Percentiles rank a stretch among this genome's conserved stretches.
Conservation (phyloP, 2,888 invertebrate species). For the Linnaemya tessellans region DNA sequence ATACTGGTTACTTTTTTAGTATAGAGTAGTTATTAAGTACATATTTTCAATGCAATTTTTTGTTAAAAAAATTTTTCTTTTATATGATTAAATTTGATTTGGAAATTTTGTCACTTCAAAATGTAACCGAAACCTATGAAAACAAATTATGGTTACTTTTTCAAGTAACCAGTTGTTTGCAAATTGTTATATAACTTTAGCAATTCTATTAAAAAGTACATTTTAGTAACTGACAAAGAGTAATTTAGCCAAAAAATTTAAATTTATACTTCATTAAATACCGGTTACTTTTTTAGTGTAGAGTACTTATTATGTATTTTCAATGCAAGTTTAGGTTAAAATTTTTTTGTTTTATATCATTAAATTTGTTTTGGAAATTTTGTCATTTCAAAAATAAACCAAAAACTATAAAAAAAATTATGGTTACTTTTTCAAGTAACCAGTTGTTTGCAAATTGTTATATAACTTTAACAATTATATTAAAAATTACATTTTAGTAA, state of each 20-base stretch:
- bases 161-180: not conserved
- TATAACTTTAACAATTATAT: not conserved
- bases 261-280: too few relatives aligned
- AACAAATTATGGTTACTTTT: not conserved
- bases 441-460: not conserved
- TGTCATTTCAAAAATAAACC: not conserved
- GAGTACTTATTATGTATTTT: too few relatives aligned
- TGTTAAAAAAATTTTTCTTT: not conserved
- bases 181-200: not conserved
- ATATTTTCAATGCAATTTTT: too few relatives aligned
- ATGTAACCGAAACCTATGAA: not conserved
- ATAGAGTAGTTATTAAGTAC: too few relatives aligned
- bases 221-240: not conserved
- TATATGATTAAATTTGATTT: not conserved
- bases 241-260: not conserved
- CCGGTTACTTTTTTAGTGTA: too few relatives aligned
- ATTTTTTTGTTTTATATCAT: not conserved
- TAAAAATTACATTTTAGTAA: not conserved
- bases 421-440: slow-evolving; percentile 3
- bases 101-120: not conserved
- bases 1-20: too few relatives aligned
- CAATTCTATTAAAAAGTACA: not conserved
- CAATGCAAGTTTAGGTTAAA: not conserved
- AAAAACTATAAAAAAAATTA: not conserved
- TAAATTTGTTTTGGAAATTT: not conserved